These are phyloP conservation scores for Graphium colonna DNA, from an alignment of 2,888 invertebrate genomes.

Conservation along the genomic window DNA sequence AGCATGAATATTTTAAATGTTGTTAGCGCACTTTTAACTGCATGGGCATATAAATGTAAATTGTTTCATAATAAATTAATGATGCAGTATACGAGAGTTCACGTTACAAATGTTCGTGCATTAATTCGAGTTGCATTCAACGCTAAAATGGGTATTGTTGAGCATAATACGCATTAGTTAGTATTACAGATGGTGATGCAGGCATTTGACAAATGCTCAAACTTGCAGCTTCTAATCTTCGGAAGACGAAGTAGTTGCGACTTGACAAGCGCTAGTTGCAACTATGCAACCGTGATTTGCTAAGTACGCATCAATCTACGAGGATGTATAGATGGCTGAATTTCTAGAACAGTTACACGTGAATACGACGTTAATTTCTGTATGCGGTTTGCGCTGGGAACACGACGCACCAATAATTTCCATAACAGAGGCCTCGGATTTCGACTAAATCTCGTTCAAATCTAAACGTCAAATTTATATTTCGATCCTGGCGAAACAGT, in stretches of 20 bases:
- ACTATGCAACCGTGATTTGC: slow-evolving; percentile 34
- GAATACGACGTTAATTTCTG: background rate
- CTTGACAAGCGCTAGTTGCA: slow-evolving; percentile 45
- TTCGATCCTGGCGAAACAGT: too few relatives aligned
- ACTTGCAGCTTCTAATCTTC: slow-evolving; percentile 50
- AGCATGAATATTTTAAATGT: too few relatives aligned
- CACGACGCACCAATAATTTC: background rate
- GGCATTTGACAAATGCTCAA: slow-evolving; percentile 46
- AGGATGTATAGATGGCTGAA: background rate
- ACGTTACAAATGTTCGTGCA: background rate
- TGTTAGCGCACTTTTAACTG: too few relatives aligned
- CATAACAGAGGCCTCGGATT: background rate
- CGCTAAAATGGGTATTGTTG: slow-evolving; percentile 23
- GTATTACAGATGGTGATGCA: slow-evolving; percentile 18
- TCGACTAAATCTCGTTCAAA: background rate
- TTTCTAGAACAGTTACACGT: background rate
- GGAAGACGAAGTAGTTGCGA: slow-evolving; percentile 47
- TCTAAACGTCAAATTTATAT: too few relatives aligned
- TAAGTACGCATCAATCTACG: slow-evolving; percentile 7
- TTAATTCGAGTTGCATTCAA: slow-evolving; percentile 16
- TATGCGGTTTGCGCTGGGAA: background rate
- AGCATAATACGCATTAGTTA: slow-evolving; percentile 16
- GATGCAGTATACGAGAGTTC: background rate
- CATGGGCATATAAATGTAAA: too few relatives aligned
- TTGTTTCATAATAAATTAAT: too few relatives aligned